phyloP scores from a whole-genome alignment of 2,888 invertebrate species.

The Trichacis sp. region DNA sequence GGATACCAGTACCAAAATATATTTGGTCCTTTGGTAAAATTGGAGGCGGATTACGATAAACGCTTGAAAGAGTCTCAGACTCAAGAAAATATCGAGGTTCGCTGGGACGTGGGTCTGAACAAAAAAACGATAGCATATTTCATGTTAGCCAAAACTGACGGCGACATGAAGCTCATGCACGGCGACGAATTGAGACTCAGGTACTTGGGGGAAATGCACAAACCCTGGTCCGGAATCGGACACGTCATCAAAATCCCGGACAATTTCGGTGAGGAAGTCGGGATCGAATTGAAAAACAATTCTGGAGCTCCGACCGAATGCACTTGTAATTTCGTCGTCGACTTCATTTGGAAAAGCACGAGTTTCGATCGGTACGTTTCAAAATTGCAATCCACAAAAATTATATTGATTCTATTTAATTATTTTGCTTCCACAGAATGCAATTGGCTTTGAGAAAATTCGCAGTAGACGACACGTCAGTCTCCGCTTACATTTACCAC shows the following conservation, averaged over 20 bases:
- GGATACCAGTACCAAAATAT: conserved; percentile 99
- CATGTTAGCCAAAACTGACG: conserved; percentile 95
- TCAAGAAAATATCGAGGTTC: conserved; percentile 96
- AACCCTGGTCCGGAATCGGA: conserved; percentile 97
- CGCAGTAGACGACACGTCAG: conserved; percentile 95
- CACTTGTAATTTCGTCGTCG: conserved; percentile 95
- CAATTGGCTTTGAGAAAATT: conserved; percentile 93
- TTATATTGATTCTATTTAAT: neutral
- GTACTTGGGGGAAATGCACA: conserved; percentile 92
- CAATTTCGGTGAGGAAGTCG: conserved; percentile 98
- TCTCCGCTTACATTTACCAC: conserved; percentile 98
- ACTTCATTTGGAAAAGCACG: conserved; percentile 99
- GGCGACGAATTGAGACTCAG: conserved; percentile 96
- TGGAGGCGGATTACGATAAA: conserved; percentile 99
- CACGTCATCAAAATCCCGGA: conserved; percentile 97
- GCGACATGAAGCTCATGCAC: conserved; percentile 99
- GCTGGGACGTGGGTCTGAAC: conserved; percentile 98
- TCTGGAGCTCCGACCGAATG: conserved; percentile 94
- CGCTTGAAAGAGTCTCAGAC: conserved; percentile 97
- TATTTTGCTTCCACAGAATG: conserved; percentile 78
- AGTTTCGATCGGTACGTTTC: conserved; percentile 93
- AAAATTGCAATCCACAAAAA: neutral
- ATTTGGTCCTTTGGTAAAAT: conserved; percentile 92
- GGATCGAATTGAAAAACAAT: conserved; percentile 93
- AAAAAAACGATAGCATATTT: conserved; percentile 99